Evolutionary conservation across 2,888 invertebrate species (phyloP), one percentile per base, ranked within the genome.

Genomic region (Athetis lepigone): DNA sequence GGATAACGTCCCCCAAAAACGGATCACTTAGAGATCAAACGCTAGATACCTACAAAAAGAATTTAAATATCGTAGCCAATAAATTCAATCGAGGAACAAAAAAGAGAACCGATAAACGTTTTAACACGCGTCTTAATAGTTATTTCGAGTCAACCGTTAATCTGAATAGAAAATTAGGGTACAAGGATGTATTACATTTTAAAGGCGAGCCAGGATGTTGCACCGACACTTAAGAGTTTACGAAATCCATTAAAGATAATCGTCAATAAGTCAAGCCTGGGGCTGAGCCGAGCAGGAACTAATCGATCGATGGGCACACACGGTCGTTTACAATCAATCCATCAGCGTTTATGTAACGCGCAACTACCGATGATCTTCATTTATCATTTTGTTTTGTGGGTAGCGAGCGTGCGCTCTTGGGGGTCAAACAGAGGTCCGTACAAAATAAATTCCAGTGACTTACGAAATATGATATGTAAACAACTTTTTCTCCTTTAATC

Each of bases 371-470:
- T 88, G 89, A 88, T 90, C 88, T 90, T 88, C 91, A 95, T 95
- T 95, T 93, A 94, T 95, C 95, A 95, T 94, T 92, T 91, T 90
- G 91, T 93, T 92, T 92, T 91, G 91, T 92, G 91, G 87, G 92
- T 92, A 93, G 92, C 90, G 82, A 82, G 74, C 87, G 80, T 67
- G 80, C 90, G 86, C 92, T 88, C 90, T 92, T 90, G 90, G 91
- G 91, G 93, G 92, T 90, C 92, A 92, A 82, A 82, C 80, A 82
- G 82, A 88, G 84, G 85, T 83, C 81, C 70, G 75, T 85, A 84
- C 81, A 77, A 82, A 89, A 88, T 85, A 89, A 90, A 90, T 87
- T 84, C 88, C 83, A 82, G 70, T 77, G 77, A 78, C 79, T 85
- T 86, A 89, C 86, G 85, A 88, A 88, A 89, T 86, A 84, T 83